Conservation (phyloP, 2,797 vertebrate genomes). For the Aselliscus stoliczkanus region DNA sequence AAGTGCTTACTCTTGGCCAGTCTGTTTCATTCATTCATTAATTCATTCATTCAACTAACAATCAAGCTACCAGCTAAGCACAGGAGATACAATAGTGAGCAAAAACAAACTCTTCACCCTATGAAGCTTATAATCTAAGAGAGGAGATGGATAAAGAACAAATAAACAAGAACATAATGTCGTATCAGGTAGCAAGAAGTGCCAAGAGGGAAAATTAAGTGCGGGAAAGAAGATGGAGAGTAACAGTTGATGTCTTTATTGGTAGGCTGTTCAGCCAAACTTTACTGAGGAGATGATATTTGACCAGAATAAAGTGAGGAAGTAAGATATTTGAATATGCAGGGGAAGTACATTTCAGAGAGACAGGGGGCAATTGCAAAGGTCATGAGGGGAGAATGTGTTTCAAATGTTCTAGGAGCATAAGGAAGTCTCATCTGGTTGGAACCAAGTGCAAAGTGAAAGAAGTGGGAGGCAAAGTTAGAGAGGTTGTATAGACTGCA, state of each 20-base stretch:
- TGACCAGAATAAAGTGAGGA: background rate
- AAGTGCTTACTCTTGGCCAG: background rate
- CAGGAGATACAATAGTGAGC: background rate
- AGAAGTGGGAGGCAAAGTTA: background rate
- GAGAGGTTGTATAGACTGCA: background rate
- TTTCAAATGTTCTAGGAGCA: background rate
- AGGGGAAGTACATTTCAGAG: background rate
- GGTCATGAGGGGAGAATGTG: background rate
- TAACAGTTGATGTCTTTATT: background rate
- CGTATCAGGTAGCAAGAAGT: background rate
- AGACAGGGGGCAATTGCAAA: background rate
- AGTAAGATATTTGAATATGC: background rate
- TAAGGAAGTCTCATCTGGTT: background rate
- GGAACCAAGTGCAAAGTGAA: background rate
- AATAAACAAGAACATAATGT: background rate
- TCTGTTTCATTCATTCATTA: background rate
- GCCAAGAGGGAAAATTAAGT: background rate
- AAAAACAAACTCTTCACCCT: background rate
- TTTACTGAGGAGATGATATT: background rate
- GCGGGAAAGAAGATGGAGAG: background rate
- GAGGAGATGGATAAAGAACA: background rate
- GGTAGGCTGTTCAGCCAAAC: background rate
- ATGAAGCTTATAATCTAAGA: background rate
- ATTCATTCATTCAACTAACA: background rate
- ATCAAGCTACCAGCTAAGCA: background rate